Conservation (phyloP, 2,797 vertebrate species). For the Micromesistius poutassou region DNA sequence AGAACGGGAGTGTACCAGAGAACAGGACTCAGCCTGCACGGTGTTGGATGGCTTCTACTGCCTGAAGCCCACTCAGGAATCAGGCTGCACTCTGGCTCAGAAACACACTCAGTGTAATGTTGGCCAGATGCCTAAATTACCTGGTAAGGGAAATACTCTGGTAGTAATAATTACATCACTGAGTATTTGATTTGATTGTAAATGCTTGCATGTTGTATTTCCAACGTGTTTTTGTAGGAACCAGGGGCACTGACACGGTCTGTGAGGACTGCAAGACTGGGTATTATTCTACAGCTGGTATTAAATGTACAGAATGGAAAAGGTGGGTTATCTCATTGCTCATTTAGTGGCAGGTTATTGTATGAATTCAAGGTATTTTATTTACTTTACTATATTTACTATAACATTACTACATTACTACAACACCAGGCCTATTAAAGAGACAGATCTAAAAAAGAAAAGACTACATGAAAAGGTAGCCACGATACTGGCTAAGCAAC, state of each 20-base stretch:
- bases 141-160: conserved; percentile 32
- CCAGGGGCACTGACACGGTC: conserved; percentile 16
- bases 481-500: too few species aligned
- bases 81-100: conserved; percentile 27
- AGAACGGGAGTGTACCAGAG: conserved; percentile 14
- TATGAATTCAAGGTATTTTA: too few species aligned
- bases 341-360: too few species aligned
- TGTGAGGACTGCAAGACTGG: conserved; percentile 32
- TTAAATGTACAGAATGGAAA: conserved; percentile 31
- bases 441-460: too few species aligned
- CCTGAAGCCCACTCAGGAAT: rapidly evolving
- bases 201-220: too few species aligned
- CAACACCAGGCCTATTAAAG: too few species aligned
- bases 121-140: conserved; percentile 39
- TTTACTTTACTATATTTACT: too few species aligned
- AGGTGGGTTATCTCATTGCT: conserved; percentile 24
- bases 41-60: conserved; percentile 46
- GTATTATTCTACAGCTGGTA: conserved; percentile 34
- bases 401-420: too few species aligned
- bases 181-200: too few species aligned
- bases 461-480: too few species aligned
- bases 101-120: conserved; percentile 21
- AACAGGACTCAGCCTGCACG: conserved; percentile 31
- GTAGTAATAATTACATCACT: too few species aligned
- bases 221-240: conserved; percentile 26